These are phyloP conservation scores for Agelas oroides DNA, from an alignment of 37 sponge, comb jelly and placozoan species.

Conservation along the genomic window DNA sequence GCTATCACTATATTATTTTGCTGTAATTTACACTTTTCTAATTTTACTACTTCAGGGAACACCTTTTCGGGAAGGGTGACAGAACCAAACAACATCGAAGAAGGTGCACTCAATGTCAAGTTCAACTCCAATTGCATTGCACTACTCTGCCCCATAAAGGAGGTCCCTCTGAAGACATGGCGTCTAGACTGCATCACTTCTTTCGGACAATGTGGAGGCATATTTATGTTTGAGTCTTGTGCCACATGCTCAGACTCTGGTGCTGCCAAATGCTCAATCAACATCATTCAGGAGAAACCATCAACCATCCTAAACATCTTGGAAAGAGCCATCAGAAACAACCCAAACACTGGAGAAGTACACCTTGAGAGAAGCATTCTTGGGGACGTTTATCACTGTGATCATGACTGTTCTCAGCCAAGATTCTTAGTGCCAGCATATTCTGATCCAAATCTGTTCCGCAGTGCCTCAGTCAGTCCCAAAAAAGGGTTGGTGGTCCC, in stretches of 20 bases:
- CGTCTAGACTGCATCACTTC: constrained; percentile 64
- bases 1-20: too few species aligned
- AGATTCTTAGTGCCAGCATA: constrained; percentile 38
- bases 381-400: constrained; percentile 79
- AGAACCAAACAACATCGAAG: constrained; percentile 41
- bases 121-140: constrained; percentile 72
- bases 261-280: constrained; percentile 42
- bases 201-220: constrained; percentile 78
- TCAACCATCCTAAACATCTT: constrained; percentile 51
- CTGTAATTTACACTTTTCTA: not conserved
- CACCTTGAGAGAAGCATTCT: constrained; percentile 77
- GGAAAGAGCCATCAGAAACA: constrained; percentile 70
- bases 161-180: constrained; percentile 69
- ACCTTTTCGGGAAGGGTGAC: constrained; percentile 59
- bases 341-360: constrained; percentile 58
- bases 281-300: constrained; percentile 64
- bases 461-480: constrained; percentile 25
- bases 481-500: constrained; percentile 2
- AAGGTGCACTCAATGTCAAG: constrained; percentile 64
- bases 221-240: constrained; percentile 74
- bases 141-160: constrained; percentile 68
- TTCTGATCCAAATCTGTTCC: constrained; percentile 55
- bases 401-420: constrained; percentile 54
- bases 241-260: constrained; percentile 45
- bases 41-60: constrained; percentile 25